phyloP scores from a whole-genome alignment of 2,113 vertebrate genomes.

The Dipodomys ordii region DNA sequence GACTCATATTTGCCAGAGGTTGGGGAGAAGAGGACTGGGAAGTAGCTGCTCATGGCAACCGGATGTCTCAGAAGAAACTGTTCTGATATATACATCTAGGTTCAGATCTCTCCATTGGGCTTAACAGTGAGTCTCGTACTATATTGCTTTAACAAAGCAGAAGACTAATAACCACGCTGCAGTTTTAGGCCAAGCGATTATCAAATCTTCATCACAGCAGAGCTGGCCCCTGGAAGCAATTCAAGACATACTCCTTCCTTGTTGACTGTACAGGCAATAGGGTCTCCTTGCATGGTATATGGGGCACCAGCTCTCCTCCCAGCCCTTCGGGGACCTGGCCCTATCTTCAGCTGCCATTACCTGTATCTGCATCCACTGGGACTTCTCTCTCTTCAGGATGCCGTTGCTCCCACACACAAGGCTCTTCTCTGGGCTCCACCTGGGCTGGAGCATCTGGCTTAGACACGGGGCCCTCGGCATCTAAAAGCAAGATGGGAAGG shows the following conservation, averaged over 20 bases:
- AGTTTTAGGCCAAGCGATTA: not conserved
- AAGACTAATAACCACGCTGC: rapidly evolving
- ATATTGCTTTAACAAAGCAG: not conserved
- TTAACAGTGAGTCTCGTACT: not conserved
- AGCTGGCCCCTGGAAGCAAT: not conserved
- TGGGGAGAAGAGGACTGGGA: rapidly evolving
- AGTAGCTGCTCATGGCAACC: not conserved
- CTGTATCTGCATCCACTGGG: conserved; percentile 79
- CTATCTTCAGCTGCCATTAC: conserved; percentile 64
- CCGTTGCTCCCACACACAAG: conserved; percentile 84
- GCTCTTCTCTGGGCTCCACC: conserved; percentile 78
- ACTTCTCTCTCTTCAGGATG: conserved; percentile 84
- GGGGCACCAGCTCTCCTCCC: rapidly evolving
- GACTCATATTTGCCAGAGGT: not conserved
- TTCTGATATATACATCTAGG: not conserved
- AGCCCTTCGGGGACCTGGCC: not conserved
- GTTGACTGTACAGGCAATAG: rapidly evolving
- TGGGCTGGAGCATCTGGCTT: conserved; percentile 81
- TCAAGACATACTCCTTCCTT: not conserved
- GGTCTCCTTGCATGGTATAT: rapidly evolving
- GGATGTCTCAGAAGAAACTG: not conserved
- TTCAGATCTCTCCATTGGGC: not conserved
- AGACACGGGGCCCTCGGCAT: conserved; percentile 68
- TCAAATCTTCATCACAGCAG: not conserved
- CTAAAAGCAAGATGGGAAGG: not conserved